These are phyloP conservation scores for Gopherus flavomarginatus DNA, from an alignment of 2,113 vertebrate genomes.

Conservation along the genomic window DNA sequence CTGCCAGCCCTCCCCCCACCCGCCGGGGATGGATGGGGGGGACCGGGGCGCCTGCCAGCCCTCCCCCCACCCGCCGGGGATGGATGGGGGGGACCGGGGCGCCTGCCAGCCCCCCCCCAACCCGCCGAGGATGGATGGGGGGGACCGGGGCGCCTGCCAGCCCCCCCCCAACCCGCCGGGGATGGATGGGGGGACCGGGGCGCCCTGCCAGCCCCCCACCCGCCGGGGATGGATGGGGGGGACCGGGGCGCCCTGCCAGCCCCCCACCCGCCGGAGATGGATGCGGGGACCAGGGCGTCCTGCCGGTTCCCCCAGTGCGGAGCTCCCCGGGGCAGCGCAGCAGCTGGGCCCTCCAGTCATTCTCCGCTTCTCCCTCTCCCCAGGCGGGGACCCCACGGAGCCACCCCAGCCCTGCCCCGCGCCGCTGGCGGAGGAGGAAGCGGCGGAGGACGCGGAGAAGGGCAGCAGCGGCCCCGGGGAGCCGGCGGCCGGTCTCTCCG, in stretches of 20 bases:
- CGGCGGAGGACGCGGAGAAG: neutral
- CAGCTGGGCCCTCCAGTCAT: neutral
- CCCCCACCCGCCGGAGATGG: too few species aligned
- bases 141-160: neutral
- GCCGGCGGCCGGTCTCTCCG: neutral
- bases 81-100: too few species aligned
- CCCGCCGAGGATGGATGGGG: neutral
- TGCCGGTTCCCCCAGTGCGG: neutral
- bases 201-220: neutral
- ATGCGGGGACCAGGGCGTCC: neutral
- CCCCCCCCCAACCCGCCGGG: too few species aligned
- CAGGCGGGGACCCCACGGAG: slow-evolving; percentile 25
- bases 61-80: neutral
- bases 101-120: neutral
- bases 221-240: neutral
- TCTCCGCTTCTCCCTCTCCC: neutral
- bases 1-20: neutral
- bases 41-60: too few species aligned
- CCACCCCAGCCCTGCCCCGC: neutral
- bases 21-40: neutral
- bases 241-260: too few species aligned
- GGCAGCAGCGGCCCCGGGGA: neutral
- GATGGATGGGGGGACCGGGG: too few species aligned
- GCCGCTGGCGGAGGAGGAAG: neutral
- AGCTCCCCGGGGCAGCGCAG: too few species aligned